A percentile compares a stretch with the other conserved stretches of the same genome.
These are phyloP conservation scores for Trichopoda pennipes DNA, from an alignment of 2,888 invertebrate species.

Conservation along the genomic window DNA sequence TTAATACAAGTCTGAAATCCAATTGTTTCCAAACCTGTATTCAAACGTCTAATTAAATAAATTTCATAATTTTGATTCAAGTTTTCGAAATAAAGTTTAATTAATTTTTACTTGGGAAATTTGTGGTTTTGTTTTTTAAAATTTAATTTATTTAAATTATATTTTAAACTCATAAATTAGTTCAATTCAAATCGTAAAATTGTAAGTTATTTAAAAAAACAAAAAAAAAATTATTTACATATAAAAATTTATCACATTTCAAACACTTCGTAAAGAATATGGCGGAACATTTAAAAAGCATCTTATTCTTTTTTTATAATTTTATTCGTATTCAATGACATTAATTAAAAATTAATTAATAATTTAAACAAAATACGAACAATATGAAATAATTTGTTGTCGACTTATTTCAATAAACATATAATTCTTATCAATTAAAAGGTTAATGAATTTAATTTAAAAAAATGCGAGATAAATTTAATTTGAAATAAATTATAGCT, in stretches of 20 bases:
- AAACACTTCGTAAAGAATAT: background rate
- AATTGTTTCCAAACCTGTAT: no score
- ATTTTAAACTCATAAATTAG: no score
- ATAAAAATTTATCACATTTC: background rate
- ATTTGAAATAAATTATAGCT: background rate
- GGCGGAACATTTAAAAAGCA: background rate
- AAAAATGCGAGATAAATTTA: slow-evolving; percentile 3
- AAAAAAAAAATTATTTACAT: no score
- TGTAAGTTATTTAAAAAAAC: no score
- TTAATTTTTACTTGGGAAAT: no score
- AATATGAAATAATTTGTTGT: background rate
- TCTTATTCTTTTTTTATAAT: background rate
- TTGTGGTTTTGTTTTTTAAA: no score
- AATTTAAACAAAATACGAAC: slow-evolving; percentile 15
- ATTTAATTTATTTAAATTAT: no score
- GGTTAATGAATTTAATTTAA: slow-evolving; percentile 23
- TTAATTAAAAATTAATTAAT: slow-evolving; percentile 19
- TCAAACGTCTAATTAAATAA: no score
- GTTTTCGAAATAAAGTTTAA: no score
- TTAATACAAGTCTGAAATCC: no score
- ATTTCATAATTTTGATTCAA: no score
- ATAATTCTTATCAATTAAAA: slow-evolving; percentile 37
- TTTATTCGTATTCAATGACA: slow-evolving; percentile 8
- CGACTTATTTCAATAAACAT: slow-evolving; percentile 1
- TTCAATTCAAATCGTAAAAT: no score